phyloP scores from a whole-genome alignment of 2,113 vertebrate species.

The Ptilorrhoa leucosticta region DNA sequence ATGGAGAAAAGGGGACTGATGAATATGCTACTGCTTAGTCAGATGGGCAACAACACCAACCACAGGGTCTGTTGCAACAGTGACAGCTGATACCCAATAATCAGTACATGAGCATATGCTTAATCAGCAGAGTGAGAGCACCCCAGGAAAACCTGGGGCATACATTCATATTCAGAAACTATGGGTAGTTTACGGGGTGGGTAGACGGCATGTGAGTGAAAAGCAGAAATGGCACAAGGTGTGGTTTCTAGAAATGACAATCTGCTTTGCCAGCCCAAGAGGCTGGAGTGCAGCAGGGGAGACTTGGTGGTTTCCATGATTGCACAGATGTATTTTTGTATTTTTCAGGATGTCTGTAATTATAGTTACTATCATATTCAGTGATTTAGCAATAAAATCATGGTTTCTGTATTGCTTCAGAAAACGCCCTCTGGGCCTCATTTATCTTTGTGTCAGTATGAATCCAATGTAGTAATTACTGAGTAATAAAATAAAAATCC shows the following conservation, averaged over 20 bases:
- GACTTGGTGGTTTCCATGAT: neutral
- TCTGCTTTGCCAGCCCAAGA: neutral
- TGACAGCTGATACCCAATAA: neutral
- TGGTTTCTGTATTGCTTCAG: constrained; percentile 40
- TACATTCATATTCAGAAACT: neutral
- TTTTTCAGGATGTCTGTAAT: constrained; percentile 6
- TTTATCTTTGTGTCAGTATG: neutral
- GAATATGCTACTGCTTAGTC: neutral
- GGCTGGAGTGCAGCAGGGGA: neutral
- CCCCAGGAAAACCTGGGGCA: neutral
- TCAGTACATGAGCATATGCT: neutral
- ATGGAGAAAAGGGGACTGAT: neutral
- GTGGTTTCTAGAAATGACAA: neutral
- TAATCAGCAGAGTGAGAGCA: neutral
- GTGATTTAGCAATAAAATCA: neutral
- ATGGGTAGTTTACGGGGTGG: neutral
- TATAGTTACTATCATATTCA: neutral
- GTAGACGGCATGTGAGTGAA: neutral
- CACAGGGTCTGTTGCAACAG: fast-evolving
- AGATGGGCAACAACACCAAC: neutral
- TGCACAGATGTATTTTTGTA: neutral
- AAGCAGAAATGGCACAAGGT: neutral
- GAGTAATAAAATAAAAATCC: neutral
- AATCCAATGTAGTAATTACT: neutral
- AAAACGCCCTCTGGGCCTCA: neutral